Base-by-base conservation (phyloP, 2,888 invertebrate species). In the Hyposoter didymator region DNA sequence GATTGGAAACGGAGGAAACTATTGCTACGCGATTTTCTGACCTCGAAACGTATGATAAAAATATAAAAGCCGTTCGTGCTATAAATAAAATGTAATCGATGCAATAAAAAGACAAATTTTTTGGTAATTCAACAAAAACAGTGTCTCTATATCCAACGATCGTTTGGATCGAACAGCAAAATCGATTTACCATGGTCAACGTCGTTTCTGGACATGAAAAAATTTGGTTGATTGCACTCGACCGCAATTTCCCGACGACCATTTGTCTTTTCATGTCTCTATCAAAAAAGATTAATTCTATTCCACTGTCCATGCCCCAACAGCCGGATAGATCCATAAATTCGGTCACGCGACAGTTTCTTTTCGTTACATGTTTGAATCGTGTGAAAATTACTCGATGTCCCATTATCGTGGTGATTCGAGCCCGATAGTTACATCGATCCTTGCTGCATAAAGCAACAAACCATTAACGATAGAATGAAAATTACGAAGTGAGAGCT, bases 1-100 rank as follows among this genome's bases (percentile, higher is more conserved):
- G 4, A 35, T 35, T 35, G 35, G 55, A 10, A 28, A 84, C 73
- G 78, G 22, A 19, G 1, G 19, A 69, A 62, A 10, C 62, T 76
- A 84, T 76, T 62, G 22, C 17, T n/a, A 81, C 67, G 47, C 62
- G 66, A 49, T 39, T 35, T 17, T 47, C 66, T 43, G 22, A 32
- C 8, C 10, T 22, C 5, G 22, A 7, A n/a, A 64, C 35, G n/a
- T 7, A 69, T n/a, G n/a, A 69, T 22, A 14, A 22, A 45, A 45
- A 67, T 14, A n/a, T 19, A 32, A 66, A 19, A 14, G 14, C 0
- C 45, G 8, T 69, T 22, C 22, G 45, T 28, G n/a, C 35, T 69
- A n/a, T n/a, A 7, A 6, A 19, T 47, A 10, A 28, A 69, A 47
- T 67, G 19, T 22, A 22, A 69, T 69, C n/a, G 14, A 69, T 45